Evolutionary conservation across 2,113 vertebrate genomes (phyloP), one percentile per base, ranked within the genome.

Genomic region (human (Homo sapiens)): DNA sequence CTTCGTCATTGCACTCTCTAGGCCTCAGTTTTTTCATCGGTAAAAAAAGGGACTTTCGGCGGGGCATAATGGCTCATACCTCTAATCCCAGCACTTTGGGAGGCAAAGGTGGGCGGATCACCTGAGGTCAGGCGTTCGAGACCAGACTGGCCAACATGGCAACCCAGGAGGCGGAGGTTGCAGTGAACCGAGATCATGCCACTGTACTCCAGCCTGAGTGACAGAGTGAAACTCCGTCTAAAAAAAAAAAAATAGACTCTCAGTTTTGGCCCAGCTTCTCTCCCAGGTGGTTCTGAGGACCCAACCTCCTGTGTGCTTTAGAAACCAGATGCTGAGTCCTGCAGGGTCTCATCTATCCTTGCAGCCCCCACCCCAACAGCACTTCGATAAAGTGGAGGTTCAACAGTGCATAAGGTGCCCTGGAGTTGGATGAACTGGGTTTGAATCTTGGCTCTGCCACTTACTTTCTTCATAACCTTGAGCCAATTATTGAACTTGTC

Each of bases 21-120:
- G 38, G n/a, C 40, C 90, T 97, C 57, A 43, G 32, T 72, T 91
- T 94, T 52, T 27, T 84, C 40, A 50, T 35, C 61, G 30, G 38
- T 59, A 68, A 81, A 80, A 80, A 68, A 78, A 78, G 89, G 89
- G 57, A 70, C 61, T 30, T 64, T 64, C 6, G 12, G 27, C 61
- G 12, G 5, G 27, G 27, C 61, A 2, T 5, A 11, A 25, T 25
- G 27, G 61, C 61, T 64, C 61, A 64, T 64, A 27, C 61, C 61
- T 64, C 2, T 64, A 64, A 64, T 30, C 61, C 61, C 61, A 13
- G 61, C 61, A 64, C 61, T 64, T 64, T 64, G 61, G 61, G 61
- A 64, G 5, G 59, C 59, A 25, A 27, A 64, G 11, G 59, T 12
- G 5, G 59, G 59, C 11, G 5, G 59, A 64, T 64, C 59, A 30